Base-by-base conservation (phyloP, 2,888 invertebrate species). In the Vanessa cardui region DNA sequence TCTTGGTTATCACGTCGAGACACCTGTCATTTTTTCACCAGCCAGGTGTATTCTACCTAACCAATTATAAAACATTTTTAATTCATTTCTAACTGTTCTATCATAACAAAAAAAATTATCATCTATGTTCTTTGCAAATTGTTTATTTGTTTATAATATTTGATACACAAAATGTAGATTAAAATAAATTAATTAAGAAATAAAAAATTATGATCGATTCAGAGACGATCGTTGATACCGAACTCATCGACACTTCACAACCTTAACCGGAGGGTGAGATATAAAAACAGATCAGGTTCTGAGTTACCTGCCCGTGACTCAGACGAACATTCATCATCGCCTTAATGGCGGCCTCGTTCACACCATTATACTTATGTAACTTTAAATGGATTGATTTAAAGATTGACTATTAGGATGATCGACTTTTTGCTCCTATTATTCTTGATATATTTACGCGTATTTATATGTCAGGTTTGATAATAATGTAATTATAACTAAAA, bases 301-400 rank as follows among this genome's bases (percentile, higher is more conserved):
- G 65, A 59, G 74, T 73, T 78, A 78, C 78, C 78, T 78, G 78
- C 72, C 73, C 74, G 69, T 78, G 79, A 78, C 72, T 78, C 79
- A 78, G 73, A 73, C 75, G 72, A 64, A 77, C 77, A 78, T 79
- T 76, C 76, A 79, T 79, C 78, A 77, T 73, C 72, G 61, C 72
- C 68, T 44, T 61, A 73, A 73, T 72, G 67, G 72, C 68, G 60
- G 39, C 56, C 60, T 60, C 60, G 65, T 66, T 66, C 60, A 66
- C 65, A 66, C 65, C 60, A 66, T 61, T 66, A 61, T 54, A 52
- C 45, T 45, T 59, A 21, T 52, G 52, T 61, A 54, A 66, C 52
- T 60, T 66, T 20, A 16, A 54, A 54, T 54, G 21, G 60, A 66
- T 66, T 46, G 60, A 61, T 61, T 66, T 61, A 26, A 56, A 56